Evolutionary conservation across 2,113 vertebrate species (phyloP), one percentile per base, ranked within the genome.

Genomic region (Phaetusa simplex): DNA sequence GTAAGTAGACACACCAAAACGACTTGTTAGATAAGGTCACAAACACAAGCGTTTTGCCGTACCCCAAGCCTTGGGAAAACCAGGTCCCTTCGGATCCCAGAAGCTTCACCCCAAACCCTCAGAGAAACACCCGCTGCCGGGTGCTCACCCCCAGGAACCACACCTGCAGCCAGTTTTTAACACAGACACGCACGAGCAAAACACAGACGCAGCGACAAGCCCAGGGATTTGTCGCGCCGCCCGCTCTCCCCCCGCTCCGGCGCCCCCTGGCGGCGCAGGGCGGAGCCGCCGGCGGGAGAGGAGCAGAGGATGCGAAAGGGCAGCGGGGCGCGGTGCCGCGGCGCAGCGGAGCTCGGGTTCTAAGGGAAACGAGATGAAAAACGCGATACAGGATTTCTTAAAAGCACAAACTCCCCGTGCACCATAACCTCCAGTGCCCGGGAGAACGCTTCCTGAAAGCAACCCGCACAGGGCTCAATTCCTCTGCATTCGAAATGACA

Each of bases 381-480:
- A 21, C 0, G 30, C 52, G 7, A 1, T 1, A 0, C 5, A 0
- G 5, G 30, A 2, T n/a, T 11, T 12, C 5, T 2, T 1, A 1
- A 13, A 4, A 26, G 21, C 16, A 6, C 7, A 3, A 22, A 5
- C 30, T 43, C 16, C 1, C 26, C 0, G 0, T 0, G 56, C 15
- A 3, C 5, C 26, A 5, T 2, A 8, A 34, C 10, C 27, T 12
- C 17, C 26, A 2, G 24, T 0, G 17, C 22, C 3, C 0, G 24
- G 2, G 47, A n/a, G 19, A 29, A 29, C 1, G 2, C 4, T 0
- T 0, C 2, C 14, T 12, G 20, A 15, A 36, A 14, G 20, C 5
- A 4, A 7, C 2, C 36, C 0, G 14, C 0, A 2, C 12, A 7
- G 0, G 9, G 4, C 27, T 3, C 15, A 0, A 2, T 0, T 6